Percentiles rank a stretch among this genome's conserved stretches.
These are phyloP conservation scores for Halisarca cf. caerulea DNA, from an alignment of 37 sponge, comb jelly and placozoan species.

Conservation along the genomic window DNA sequence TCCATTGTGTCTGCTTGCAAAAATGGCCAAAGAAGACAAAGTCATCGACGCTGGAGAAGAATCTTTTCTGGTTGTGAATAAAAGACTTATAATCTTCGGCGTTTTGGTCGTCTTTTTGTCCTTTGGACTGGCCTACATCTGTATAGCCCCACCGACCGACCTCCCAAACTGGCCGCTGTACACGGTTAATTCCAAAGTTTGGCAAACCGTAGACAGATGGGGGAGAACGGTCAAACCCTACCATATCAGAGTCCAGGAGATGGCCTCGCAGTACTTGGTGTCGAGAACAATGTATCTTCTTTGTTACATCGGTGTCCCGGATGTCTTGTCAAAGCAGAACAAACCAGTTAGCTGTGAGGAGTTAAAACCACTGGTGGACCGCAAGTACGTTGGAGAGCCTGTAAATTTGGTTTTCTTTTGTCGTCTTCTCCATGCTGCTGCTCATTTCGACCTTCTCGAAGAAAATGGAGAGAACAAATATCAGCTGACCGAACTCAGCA, in stretches of 20 bases:
- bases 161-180: constrained; percentile 88
- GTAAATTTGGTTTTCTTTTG: constrained; percentile 64
- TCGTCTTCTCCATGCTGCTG: constrained; percentile 69
- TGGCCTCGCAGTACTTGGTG: constrained; percentile 64
- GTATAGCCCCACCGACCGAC: constrained; percentile 81
- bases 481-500: constrained; percentile 60
- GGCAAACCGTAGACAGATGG: constrained; percentile 75
- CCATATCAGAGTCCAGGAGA: constrained; percentile 68
- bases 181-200: constrained; percentile 57
- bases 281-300: constrained; percentile 73
- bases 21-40: constrained; percentile 2
- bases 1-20: too few relatives aligned
- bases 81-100: constrained; percentile 31
- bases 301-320: constrained; percentile 58
- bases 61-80: not conserved
- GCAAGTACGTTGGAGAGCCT: constrained; percentile 24
- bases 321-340: constrained; percentile 39
- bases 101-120: constrained; percentile 42
- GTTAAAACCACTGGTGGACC: constrained; percentile 53
- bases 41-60: constrained; percentile 1
- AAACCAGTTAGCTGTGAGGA: constrained; percentile 70
- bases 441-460: constrained; percentile 72
- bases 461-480: constrained; percentile 52
- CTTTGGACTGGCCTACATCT: constrained; percentile 68
- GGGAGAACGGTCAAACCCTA: constrained; percentile 72